Base-by-base conservation (phyloP, 2,113 vertebrate species). In the Dromaius novaehollandiae region DNA sequence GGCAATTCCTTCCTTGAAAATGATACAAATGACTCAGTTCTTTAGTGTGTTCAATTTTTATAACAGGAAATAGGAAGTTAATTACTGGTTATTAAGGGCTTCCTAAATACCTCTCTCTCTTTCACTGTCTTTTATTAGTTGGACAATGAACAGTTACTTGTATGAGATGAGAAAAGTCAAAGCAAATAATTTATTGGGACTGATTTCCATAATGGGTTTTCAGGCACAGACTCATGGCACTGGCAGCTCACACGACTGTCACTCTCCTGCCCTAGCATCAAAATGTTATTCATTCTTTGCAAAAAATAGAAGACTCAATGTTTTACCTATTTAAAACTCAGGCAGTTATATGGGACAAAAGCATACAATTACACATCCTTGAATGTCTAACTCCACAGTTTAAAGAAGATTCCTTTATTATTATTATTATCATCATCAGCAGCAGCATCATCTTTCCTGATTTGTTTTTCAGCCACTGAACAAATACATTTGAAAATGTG, bases 21-120 rank as follows among this genome's bases (percentile, higher is more conserved):
- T 83, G 36, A 85, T 70, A 88, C 75, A 44, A 90, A 79, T 96
- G 95, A 97, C 96, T 97, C 93, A 96, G 94, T 96, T 96, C 85
- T 95, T 96, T 83, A 74, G 79, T 95, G 96, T 88, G 93, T 88
- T 97, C 98, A 97, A 91, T 96, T 98, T 98, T 98, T 98, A 96
- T 97, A 97, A 96, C 97, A 98, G 97, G 97, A 98, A 98, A 97
- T 97, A 98, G 97, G 98, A 98, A 98, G 93, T 96, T 98, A 98
- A 98, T 98, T 98, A 96, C 96, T 97, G 94, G 97, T 96, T 98
- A 98, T 98, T 98, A 98, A 97, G 90, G 94, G 88, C 83, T 97
- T 97, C 97, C 89, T 96, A 96, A 95, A 97, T 97, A 65, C 93
- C 71, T 85, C 64, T 96, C 63, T 86, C 92, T 95, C 90, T 92